Evolutionary conservation across 2,888 invertebrate genomes (phyloP).

Genomic region (Piscicola geometra): DNA sequence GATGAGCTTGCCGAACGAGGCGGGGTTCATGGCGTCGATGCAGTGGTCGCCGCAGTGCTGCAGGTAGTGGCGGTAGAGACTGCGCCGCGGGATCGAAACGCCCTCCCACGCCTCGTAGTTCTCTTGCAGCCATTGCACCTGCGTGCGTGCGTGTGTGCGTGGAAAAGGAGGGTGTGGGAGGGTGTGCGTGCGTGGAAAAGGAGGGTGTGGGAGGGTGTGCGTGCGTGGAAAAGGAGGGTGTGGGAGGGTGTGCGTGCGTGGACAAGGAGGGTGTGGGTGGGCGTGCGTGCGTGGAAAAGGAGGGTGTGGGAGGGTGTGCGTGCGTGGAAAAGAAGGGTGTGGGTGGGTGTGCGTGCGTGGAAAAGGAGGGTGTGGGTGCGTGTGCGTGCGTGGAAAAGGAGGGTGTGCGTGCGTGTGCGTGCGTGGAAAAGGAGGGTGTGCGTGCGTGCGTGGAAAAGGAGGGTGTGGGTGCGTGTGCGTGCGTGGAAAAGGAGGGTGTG

Average conservation of each 20-base stretch:
- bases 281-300: not conserved
- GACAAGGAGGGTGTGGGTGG: too few relatives aligned
- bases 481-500: not conserved
- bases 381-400: not conserved
- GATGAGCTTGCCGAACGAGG: slow-evolving; percentile 97
- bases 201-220: not conserved
- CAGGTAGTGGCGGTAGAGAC: slow-evolving; percentile 92
- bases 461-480: not conserved
- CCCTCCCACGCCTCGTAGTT: slow-evolving; percentile 97
- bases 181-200: not conserved
- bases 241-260: not conserved
- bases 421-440: not conserved
- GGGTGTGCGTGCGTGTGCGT: too few relatives aligned
- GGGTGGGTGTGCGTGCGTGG: not conserved
- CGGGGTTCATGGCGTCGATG: slow-evolving; percentile 96
- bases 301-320: not conserved
- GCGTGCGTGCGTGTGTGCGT: slow-evolving; percentile 7
- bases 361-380: not conserved
- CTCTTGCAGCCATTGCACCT: slow-evolving; percentile 77
- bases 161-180: not conserved
- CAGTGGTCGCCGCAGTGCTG: slow-evolving; percentile 82
- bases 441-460: not conserved
- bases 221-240: not conserved
- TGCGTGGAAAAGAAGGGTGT: not conserved
- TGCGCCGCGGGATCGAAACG: slow-evolving; percentile 85